Evolutionary conservation across 2,888 invertebrate genomes (phyloP).

Genomic region (Epinotia nisella): DNA sequence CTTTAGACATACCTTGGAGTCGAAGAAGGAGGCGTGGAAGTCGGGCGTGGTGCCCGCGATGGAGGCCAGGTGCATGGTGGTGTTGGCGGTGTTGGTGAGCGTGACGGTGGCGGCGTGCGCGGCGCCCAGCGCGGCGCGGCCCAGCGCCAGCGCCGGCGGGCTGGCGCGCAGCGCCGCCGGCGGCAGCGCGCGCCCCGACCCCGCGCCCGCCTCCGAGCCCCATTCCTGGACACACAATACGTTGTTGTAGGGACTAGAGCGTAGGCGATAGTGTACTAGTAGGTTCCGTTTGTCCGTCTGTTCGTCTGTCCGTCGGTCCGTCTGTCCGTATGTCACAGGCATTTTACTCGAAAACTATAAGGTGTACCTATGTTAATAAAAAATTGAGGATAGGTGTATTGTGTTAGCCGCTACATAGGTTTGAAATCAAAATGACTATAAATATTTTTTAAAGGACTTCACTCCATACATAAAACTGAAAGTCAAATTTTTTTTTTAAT

Average conservation of each 20-base stretch:
- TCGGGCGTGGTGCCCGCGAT: constrained; percentile 97
- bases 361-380: no score
- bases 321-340: no score
- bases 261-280: no score
- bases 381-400: no score
- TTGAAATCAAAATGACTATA: no score
- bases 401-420: no score
- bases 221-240: constrained; percentile 63
- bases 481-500: no score
- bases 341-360: no score
- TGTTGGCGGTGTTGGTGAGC: constrained; percentile 94
- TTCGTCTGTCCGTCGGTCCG: no score
- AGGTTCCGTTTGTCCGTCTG: no score
- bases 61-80: constrained; percentile 95
- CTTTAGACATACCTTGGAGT: constrained; percentile 91
- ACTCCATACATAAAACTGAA: no score
- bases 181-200: constrained; percentile 50
- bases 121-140: constrained; percentile 91
- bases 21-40: constrained; percentile 99
- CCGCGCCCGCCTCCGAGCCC: constrained; percentile 56
- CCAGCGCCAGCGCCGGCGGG: constrained; percentile 82
- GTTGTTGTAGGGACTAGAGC: neutral
- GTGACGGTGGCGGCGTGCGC: constrained; percentile 94
- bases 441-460: no score
- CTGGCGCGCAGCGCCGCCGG: constrained; percentile 69